Percentiles rank a stretch among this genome's conserved stretches.
These are phyloP conservation scores for Macroteleia sp. DNA, from an alignment of 2,888 invertebrate genomes.

Conservation along the genomic window DNA sequence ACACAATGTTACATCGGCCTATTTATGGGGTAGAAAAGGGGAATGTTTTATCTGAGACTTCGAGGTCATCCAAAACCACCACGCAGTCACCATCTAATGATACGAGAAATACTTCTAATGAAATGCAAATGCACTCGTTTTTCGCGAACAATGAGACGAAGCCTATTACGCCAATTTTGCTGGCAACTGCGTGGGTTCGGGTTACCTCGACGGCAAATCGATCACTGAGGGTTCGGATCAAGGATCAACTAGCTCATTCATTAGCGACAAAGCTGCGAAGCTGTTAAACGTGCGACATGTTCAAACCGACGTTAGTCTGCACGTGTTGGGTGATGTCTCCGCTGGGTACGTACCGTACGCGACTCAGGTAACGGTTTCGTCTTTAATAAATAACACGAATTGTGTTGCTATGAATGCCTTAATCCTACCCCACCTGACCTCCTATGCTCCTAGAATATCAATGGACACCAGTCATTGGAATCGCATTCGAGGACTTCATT, in stretches of 20 bases:
- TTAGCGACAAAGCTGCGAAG: neutral
- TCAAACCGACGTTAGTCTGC: neutral
- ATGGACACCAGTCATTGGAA: neutral
- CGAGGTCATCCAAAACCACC: too few species aligned
- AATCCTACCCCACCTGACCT: neutral
- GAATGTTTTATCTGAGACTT: too few species aligned
- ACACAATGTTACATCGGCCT: neutral
- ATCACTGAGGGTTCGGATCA: constrained; percentile 1
- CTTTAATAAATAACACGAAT: neutral
- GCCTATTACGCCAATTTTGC: too few species aligned
- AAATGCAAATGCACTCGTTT: too few species aligned
- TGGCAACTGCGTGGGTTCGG: constrained; percentile 3
- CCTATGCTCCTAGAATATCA: neutral
- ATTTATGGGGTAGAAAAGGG: too few species aligned
- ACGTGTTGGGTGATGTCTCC: constrained; percentile 6
- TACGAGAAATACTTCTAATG: too few species aligned
- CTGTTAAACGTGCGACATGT: neutral
- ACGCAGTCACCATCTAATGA: too few species aligned
- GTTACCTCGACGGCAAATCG: neutral
- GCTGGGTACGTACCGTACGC: neutral
- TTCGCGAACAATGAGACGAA: too few species aligned
- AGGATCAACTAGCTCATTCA: constrained; percentile 10
- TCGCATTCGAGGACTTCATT: neutral
- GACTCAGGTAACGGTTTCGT: neutral
- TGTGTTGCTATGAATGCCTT: neutral